Base-by-base conservation (phyloP, 2,797 vertebrate species). In the Melanotaenia boesemani region DNA sequence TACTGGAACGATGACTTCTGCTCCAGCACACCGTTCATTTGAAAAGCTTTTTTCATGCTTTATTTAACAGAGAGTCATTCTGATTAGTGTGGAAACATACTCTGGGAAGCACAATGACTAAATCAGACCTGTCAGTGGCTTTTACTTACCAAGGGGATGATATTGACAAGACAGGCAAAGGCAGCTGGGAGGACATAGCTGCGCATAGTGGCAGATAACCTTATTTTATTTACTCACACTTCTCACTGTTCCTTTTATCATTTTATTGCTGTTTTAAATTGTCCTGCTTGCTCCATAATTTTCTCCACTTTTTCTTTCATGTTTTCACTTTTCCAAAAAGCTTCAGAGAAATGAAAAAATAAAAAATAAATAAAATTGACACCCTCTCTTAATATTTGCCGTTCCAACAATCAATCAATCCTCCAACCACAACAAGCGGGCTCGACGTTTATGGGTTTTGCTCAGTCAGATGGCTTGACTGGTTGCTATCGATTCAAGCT, bases 41-140 rank as follows among this genome's bases (percentile, higher is more conserved):
- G 94, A 95, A 96, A 97, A 97, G 96, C 95, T 97, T 97, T 97
- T 97, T 96, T 97, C 97, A 98, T 98, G 96, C 95, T 98, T 99
- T 98, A 98, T 98, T 99, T 97, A 98, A 94, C 95, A 96, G 95
- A 94, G 93, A 96, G 96, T 97, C 96, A 97, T 96, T 97, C 95
- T 98, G 97, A 98, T 98, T 96, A 97, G 95, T 90, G 94, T 95
- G 96, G 94, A 96, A 94, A 96, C 95, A 96, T 97, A 96, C 92
- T 96, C 96, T 96, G 95, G 95, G 95, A 95, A 95, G 95, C 96
- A 96, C 96, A 96, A 95, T 96, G 96, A 96, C 94, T 95, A 95
- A 94, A 95, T 96, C 94, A 92, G 94, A 95, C 88, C 93, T 96
- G 96, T 96, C 95, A 96, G 94, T 74, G 91, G 94, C 91, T 95